phyloP scores from a whole-genome alignment of 2,888 invertebrate species.

The Xestoiulus laeticollis region DNA sequence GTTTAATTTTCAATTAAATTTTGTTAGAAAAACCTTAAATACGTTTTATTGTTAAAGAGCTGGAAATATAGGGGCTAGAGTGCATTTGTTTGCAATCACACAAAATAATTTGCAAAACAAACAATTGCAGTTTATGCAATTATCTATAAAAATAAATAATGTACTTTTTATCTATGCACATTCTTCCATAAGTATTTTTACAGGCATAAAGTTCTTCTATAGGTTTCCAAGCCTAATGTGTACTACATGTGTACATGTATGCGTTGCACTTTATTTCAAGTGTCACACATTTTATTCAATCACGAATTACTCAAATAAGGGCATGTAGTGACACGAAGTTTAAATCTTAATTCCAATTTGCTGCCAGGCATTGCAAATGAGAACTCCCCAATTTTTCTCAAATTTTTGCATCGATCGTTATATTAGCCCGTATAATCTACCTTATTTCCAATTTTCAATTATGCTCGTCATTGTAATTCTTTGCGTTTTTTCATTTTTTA shows the following conservation, averaged over 20 bases:
- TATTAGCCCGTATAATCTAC: conserved; percentile 15
- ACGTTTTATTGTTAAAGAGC: neutral
- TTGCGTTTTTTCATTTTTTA: conserved; percentile 51
- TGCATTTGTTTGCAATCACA: neutral
- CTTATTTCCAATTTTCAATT: neutral
- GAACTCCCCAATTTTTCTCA: neutral
- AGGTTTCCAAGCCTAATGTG: no score
- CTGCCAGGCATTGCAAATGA: neutral
- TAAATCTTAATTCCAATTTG: neutral
- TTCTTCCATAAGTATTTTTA: no score
- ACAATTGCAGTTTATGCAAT: neutral
- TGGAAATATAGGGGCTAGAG: neutral
- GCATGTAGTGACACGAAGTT: neutral
- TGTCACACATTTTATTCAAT: neutral
- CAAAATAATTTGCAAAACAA: neutral
- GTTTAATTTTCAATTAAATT: neutral
- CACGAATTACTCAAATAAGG: neutral
- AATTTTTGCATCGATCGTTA: neutral
- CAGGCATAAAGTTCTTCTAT: no score
- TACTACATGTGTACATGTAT: neutral
- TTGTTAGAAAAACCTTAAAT: neutral
- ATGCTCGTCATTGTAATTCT: conserved; percentile 42
- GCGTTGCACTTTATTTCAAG: neutral
- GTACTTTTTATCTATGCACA: no score
- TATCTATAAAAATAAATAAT: neutral